Percentiles rank a stretch among this genome's conserved stretches.
These are phyloP conservation scores for Microtus montanus DNA, from an alignment of 2,113 vertebrate genomes.

Conservation along the genomic window DNA sequence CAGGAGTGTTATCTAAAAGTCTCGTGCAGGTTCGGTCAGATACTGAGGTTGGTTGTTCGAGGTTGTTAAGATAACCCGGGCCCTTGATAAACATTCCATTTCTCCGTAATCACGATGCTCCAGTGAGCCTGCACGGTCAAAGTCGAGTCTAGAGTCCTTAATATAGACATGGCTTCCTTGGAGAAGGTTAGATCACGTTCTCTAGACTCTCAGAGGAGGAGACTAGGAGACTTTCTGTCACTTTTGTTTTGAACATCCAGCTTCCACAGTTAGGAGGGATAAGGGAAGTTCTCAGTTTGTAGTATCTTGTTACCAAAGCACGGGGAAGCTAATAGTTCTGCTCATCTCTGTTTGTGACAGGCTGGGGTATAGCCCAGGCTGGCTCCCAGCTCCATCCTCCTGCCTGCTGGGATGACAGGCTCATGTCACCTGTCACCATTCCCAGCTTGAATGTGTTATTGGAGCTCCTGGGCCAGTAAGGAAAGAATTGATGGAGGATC, in stretches of 20 bases:
- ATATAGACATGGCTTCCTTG: not conserved
- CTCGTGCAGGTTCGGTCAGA: not conserved
- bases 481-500: not conserved
- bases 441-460: not conserved
- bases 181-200: not conserved
- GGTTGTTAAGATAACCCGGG: not conserved
- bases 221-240: not conserved
- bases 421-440: not conserved
- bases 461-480: not conserved
- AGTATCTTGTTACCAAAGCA: not conserved
- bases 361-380: not conserved
- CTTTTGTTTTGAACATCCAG: not conserved
- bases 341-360: not conserved
- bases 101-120: not conserved
- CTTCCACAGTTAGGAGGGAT: not conserved
- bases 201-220: not conserved
- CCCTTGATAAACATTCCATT: not conserved
- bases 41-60: not conserved
- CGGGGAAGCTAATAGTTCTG: not conserved
- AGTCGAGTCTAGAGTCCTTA: not conserved
- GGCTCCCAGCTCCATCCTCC: not conserved
- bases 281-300: not conserved
- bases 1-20: slow-evolving; percentile 22
- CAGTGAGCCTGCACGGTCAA: not conserved
- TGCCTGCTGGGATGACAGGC: no score